These are phyloP conservation scores for Apodemus agrarius DNA, from an alignment of 2,797 vertebrate species.

Conservation along the genomic window DNA sequence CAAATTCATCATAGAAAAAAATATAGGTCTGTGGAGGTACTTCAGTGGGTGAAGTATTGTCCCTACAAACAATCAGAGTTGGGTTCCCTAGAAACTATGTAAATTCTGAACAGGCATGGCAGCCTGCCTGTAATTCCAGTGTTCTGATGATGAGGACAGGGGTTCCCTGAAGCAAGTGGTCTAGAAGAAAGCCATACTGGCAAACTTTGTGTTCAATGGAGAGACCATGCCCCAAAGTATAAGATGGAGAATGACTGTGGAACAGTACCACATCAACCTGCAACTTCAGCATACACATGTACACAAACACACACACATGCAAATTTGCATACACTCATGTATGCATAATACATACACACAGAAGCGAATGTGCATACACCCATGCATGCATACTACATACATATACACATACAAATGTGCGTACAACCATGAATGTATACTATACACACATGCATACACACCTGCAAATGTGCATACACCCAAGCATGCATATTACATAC, in stretches of 20 bases:
- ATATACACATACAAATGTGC: too few relatives aligned
- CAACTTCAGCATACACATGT: too few relatives aligned
- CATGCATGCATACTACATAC: too few relatives aligned
- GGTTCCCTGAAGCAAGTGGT: neutral
- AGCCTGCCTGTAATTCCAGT: neutral
- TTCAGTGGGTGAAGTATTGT: neutral
- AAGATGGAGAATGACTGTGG: neutral
- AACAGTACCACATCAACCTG: neutral
- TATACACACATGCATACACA: neutral
- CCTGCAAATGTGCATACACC: neutral
- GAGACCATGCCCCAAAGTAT: neutral
- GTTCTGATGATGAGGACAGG: neutral
- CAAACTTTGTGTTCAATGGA: neutral
- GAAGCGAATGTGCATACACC: neutral
- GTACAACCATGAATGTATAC: neutral
- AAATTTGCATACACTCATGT: too few relatives aligned
- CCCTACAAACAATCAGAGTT: neutral
- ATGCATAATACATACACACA: neutral
- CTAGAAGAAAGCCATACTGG: neutral
- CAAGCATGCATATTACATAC: neutral
- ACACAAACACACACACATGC: neutral
- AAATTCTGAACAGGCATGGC: neutral
- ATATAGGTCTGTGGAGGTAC: neutral
- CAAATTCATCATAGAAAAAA: neutral
- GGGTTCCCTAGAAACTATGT: neutral